These are phyloP conservation scores for Hylaeus volcanicus DNA, from an alignment of 1,140 invertebrate species.

Conservation along the genomic window DNA sequence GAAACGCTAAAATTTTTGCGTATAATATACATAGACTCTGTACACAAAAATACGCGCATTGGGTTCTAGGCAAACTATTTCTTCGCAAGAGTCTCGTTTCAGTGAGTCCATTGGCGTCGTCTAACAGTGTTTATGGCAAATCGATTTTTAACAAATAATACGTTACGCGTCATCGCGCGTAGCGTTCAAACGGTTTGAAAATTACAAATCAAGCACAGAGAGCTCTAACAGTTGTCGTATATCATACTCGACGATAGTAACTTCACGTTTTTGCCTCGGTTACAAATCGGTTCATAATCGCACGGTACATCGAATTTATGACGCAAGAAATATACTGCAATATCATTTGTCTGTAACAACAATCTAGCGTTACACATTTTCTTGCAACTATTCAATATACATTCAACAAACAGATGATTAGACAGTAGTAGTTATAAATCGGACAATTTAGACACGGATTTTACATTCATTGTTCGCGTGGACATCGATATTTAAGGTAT, in stretches of 20 bases:
- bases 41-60: conserved; percentile 35
- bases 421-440: conserved; percentile 43
- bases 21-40: conserved; percentile 38
- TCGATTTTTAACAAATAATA: conserved; percentile 6
- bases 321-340: conserved; percentile 28
- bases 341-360: conserved; percentile 28
- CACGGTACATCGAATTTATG: conserved; percentile 34
- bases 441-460: conserved; percentile 43
- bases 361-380: conserved; percentile 26
- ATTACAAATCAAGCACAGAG: conserved; percentile 32
- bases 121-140: conserved; percentile 24
- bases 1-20: conserved; percentile 31
- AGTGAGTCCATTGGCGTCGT: conserved; percentile 6
- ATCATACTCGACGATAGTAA: conserved; percentile 34
- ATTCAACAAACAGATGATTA: conserved; percentile 57
- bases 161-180: conserved; percentile 34
- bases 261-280: conserved; percentile 28
- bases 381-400: conserved; percentile 50
- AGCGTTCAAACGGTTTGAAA: conserved; percentile 39
- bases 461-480: conserved; percentile 1
- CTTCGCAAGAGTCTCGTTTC: background rate
- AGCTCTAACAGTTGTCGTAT: conserved; percentile 51
- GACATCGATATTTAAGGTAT: conserved; percentile 17
- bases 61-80: conserved; percentile 1
- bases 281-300: conserved; percentile 18